Evolutionary conservation across 1,140 invertebrate species (phyloP).

Genomic region (Zaprionus inermis): DNA sequence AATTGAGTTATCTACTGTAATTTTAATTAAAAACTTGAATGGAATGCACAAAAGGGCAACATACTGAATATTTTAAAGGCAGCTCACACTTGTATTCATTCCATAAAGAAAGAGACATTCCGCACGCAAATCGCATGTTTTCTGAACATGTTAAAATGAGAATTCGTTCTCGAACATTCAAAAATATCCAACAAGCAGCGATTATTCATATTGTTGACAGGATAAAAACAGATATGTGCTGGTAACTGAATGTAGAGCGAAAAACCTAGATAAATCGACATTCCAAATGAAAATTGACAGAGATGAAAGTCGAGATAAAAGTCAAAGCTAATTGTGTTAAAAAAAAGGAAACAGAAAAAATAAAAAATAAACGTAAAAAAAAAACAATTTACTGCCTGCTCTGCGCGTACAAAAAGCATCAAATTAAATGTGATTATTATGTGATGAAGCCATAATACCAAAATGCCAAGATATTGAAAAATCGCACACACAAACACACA

Average conservation of each 20-base stretch:
- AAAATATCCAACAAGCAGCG: not conserved
- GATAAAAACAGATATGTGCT: not conserved
- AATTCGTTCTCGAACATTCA: not conserved
- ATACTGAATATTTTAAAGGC: too few relatives aligned
- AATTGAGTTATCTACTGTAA: not conserved
- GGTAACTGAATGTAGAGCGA: not conserved
- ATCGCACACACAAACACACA: not conserved
- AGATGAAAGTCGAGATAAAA: not conserved
- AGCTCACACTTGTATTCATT: too few relatives aligned
- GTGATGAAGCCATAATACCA: not conserved
- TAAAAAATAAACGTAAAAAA: not conserved
- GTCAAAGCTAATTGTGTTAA: not conserved
- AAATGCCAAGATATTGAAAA: slow-evolving; percentile 12
- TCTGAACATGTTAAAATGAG: not conserved
- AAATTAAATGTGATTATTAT: slow-evolving; percentile 15
- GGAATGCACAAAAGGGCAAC: not conserved
- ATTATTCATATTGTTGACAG: not conserved
- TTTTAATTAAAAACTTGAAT: not conserved
- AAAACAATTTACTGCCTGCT: not conserved
- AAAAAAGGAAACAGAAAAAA: too few relatives aligned
- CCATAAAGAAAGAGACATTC: not conserved
- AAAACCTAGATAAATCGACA: not conserved
- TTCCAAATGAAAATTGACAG: not conserved
- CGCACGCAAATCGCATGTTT: not conserved
- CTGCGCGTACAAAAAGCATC: not conserved